phyloP scores from a whole-genome alignment of 1,140 invertebrate genomes.

The Zaprionus lachaisei region DNA sequence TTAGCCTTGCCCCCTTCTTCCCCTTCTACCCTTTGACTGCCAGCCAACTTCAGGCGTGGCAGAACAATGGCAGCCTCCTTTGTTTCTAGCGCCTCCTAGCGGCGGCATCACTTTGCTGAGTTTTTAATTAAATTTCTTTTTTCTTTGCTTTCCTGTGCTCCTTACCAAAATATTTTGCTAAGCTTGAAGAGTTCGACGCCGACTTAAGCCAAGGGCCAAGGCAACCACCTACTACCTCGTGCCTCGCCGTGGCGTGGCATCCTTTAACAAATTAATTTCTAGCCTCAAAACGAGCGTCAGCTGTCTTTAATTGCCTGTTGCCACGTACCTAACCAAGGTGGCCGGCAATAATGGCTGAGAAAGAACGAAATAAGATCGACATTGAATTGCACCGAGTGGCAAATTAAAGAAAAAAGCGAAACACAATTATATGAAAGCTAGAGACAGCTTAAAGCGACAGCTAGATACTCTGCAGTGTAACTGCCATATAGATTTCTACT shows the following conservation, averaged over 20 bases:
- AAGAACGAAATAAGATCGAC: background rate
- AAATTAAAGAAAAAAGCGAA: background rate
- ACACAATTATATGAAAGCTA: background rate
- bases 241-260: conserved; percentile 19
- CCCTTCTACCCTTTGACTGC: background rate
- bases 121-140: conserved; percentile 74
- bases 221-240: background rate
- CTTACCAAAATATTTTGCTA: conserved; percentile 69
- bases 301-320: conserved; percentile 71
- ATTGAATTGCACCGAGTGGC: background rate
- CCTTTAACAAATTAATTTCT: conserved; percentile 75
- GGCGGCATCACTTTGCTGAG: conserved; percentile 42
- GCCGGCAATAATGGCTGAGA: background rate
- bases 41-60: conserved; percentile 25
- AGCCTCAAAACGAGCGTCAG: conserved; percentile 66
- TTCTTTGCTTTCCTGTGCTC: conserved; percentile 30
- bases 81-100: conserved; percentile 58
- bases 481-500: too few relatives aligned
- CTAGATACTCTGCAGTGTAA: background rate
- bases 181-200: conserved; percentile 53
- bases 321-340: conserved; percentile 48
- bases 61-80: conserved; percentile 61
- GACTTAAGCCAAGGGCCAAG: conserved; percentile 18
- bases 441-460: background rate
- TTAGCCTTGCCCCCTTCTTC: background rate